Conservation (phyloP, 2,113 vertebrate genomes). For the Atrichornis clamosus region DNA sequence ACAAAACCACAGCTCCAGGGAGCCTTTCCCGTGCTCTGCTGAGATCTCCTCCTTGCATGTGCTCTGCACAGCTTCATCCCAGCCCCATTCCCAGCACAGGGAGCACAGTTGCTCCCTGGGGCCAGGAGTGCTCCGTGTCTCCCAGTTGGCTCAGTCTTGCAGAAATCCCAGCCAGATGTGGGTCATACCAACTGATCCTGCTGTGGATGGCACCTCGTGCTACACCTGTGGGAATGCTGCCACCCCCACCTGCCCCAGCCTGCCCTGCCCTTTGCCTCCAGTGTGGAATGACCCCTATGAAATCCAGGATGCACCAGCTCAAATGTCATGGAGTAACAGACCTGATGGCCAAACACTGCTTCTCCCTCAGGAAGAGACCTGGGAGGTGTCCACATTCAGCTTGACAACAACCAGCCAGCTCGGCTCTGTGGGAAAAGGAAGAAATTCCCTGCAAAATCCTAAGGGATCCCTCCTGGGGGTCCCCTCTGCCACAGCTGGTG, state of each 20-base stretch:
- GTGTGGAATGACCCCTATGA: neutral
- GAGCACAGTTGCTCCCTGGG: neutral
- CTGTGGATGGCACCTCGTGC: accelerated
- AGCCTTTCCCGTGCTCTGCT: neutral
- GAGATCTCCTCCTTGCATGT: neutral
- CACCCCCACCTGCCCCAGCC: neutral
- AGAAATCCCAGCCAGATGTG: neutral
- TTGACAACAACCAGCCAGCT: neutral
- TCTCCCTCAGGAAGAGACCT: neutral
- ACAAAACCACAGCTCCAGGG: neutral
- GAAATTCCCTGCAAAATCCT: neutral
- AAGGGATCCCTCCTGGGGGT: neutral
- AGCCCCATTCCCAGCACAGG: neutral
- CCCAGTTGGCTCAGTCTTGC: neutral
- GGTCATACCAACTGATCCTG: accelerated
- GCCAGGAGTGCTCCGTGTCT: accelerated
- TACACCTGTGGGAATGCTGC: neutral
- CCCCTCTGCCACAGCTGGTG: neutral
- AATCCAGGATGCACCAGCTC: neutral
- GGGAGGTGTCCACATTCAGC: accelerated
- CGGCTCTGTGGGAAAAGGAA: neutral
- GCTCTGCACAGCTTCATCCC: neutral
- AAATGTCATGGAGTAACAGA: accelerated
- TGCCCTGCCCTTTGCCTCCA: neutral
- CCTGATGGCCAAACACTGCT: neutral